Percentiles rank a stretch among this genome's conserved stretches.
phyloP scores from a whole-genome alignment of 2,113 vertebrate genomes.

The Pterocles gutturalis region DNA sequence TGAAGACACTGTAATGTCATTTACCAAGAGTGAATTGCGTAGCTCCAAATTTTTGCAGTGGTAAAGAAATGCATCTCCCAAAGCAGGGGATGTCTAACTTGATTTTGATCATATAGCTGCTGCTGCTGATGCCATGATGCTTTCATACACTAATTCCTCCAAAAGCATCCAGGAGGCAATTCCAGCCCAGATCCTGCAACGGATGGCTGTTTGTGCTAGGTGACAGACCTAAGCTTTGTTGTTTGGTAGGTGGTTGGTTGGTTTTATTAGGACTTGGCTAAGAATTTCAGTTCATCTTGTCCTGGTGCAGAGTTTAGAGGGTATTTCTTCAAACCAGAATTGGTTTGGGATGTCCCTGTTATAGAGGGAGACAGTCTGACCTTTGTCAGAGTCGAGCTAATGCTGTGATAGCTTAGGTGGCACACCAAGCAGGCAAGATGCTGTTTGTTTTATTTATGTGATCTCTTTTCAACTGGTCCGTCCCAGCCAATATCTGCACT shows the following conservation, averaged over 20 bases:
- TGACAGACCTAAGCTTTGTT: not conserved
- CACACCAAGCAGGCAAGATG: not conserved
- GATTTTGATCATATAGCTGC: not conserved
- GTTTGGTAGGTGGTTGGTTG: not conserved
- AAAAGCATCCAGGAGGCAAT: not conserved
- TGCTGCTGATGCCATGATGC: not conserved
- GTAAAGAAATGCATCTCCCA: not conserved
- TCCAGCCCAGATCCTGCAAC: not conserved
- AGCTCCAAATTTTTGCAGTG: not conserved
- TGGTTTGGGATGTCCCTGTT: not conserved
- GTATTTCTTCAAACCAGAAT: not conserved
- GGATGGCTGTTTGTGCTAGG: not conserved
- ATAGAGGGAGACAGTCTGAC: not conserved
- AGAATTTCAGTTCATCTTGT: not conserved
- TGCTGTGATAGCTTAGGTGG: not conserved
- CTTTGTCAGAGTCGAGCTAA: not conserved
- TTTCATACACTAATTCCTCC: not conserved
- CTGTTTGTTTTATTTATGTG: not conserved
- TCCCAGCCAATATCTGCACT: not conserved
- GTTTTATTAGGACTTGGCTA: not conserved
- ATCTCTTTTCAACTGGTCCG: not conserved
- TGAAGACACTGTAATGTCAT: not conserved
- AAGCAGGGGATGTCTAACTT: not conserved
- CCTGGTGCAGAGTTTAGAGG: not conserved
- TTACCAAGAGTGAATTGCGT: not conserved